Base-by-base conservation (phyloP, 2,888 invertebrate species). In the Aporophyla lueneburgensis region DNA sequence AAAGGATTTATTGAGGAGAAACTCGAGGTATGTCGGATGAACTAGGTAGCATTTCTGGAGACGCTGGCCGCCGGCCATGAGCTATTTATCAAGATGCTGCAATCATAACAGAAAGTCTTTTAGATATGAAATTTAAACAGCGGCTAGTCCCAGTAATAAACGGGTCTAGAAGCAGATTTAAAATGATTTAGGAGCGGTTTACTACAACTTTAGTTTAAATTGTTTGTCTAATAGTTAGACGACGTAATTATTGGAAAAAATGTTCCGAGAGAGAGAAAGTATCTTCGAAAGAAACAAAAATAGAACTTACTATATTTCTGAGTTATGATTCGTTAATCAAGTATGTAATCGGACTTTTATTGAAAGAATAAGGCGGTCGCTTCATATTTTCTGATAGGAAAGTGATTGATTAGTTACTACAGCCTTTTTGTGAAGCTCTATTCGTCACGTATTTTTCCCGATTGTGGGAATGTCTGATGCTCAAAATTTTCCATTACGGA, bases 291-390 rank as follows among this genome's bases (percentile, higher is more conserved):
- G 3, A 43, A 33, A 40, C n/a, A 49, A 58, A 33, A 69, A 73
- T 49, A 69, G 24, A 56, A 53, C 6, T 14, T 14, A 53, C 40
- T 84, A 54, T 70, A 33, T 46, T 74, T 70, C 19, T 33, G 24
- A 56, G 40, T 69, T 68, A 71, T 63, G 61, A 58, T 62, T 86
- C 27, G 63, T 83, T 77, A 78, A 86, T 78, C 73, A 73, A 85
- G 65, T 81, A 81, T 71, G 78, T 86, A 78, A 86, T 86, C 63
- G 61, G 73, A 69, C 59, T 69, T 65, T 78, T 86, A 86, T 83
- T 83, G 70, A 61, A 69, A 69, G 71, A 83, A 77, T 77, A 82
- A 54, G 54, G 40, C 54, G 53, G 53, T 58, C 65, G 66, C 68
- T 83, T 83, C 78, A 74, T 86, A 77, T 83, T 69, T 71, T 78